These are phyloP conservation scores for Rhynchonema sp. DNA, from an alignment of 2,888 invertebrate genomes.

Conservation along the genomic window DNA sequence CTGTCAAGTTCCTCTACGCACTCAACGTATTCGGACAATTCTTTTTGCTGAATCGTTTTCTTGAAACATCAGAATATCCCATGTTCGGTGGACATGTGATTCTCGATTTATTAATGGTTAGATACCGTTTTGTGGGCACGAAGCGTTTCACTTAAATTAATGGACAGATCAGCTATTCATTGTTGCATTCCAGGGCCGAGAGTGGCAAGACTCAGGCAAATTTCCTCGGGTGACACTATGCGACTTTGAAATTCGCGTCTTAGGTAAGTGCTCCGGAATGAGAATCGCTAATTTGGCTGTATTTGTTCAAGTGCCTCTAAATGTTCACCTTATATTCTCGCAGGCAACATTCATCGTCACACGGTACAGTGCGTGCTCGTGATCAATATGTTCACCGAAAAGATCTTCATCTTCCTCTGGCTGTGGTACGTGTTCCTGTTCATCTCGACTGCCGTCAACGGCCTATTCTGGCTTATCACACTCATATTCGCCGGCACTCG, in stretches of 20 bases:
- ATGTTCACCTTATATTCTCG: too few species aligned
- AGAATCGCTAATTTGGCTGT: too few species aligned
- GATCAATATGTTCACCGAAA: slow-evolving; percentile 27
- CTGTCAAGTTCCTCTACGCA: slow-evolving; percentile 30
- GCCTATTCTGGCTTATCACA: slow-evolving; percentile 24
- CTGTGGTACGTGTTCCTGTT: slow-evolving; percentile 25
- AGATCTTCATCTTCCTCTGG: slow-evolving; percentile 28
- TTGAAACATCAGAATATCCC: slow-evolving; percentile 29
- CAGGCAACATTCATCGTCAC: slow-evolving; percentile 28
- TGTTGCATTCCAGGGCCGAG: slow-evolving; percentile 17
- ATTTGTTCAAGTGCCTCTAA: too few species aligned
- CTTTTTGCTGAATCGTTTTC: slow-evolving; percentile 33
- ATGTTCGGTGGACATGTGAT: slow-evolving; percentile 33
- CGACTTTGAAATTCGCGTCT: slow-evolving; percentile 27
- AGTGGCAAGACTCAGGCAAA: slow-evolving; percentile 28
- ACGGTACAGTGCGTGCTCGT: slow-evolving; percentile 23
- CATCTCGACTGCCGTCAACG: slow-evolving; percentile 18
- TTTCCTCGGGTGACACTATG: slow-evolving; percentile 31
- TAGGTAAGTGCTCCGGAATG: too few species aligned
- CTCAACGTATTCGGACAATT: slow-evolving; percentile 33
- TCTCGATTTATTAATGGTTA: slow-evolving; percentile 30
- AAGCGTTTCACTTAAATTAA: neutral
- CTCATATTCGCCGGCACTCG: slow-evolving; percentile 12
- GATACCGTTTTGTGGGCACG: neutral
- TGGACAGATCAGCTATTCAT: neutral